Evolutionary conservation across 2,888 invertebrate species (phyloP).

Genomic region (Artemia sp.): DNA sequence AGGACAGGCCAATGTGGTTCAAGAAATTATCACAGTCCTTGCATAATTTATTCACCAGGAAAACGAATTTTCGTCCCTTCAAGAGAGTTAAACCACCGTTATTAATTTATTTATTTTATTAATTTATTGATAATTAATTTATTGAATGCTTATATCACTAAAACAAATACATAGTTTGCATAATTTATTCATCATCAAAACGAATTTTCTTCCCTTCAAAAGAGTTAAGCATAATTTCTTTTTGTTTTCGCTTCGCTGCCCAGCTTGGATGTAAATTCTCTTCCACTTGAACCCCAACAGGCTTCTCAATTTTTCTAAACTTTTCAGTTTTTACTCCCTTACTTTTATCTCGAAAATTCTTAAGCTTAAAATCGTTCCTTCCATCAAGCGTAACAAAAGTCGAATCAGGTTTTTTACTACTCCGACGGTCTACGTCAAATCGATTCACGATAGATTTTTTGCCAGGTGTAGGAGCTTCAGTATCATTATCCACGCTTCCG

Average conservation of each 20-base stretch:
- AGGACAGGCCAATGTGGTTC: no score
- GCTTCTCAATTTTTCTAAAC: not conserved
- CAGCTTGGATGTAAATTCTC: constrained; percentile 22
- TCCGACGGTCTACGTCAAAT: not conserved
- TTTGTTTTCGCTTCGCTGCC: constrained; percentile 22
- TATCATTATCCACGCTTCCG: constrained; percentile 17
- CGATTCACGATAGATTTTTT: not conserved
- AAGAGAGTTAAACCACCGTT: no score
- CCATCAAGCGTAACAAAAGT: not conserved
- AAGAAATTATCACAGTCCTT: no score
- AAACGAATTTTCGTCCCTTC: no score
- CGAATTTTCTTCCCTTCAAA: constrained; percentile 23
- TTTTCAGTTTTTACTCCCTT: not conserved
- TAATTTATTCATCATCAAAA: constrained; percentile 20
- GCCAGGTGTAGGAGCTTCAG: constrained; percentile 17
- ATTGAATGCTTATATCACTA: no score
- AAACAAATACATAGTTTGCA: not conserved
- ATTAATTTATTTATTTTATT: no score
- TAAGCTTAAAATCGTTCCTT: not conserved
- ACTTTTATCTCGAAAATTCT: not conserved
- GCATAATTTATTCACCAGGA: no score
- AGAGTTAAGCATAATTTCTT: constrained; percentile 18
- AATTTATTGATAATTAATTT: no score
- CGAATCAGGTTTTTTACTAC: not conserved
- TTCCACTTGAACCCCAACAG: constrained; percentile 9